A percentile compares a stretch with the other conserved stretches of the same genome.
Evolutionary conservation across 1,140 invertebrate genomes (phyloP).

Genomic region (Papilio aristodemus): DNA sequence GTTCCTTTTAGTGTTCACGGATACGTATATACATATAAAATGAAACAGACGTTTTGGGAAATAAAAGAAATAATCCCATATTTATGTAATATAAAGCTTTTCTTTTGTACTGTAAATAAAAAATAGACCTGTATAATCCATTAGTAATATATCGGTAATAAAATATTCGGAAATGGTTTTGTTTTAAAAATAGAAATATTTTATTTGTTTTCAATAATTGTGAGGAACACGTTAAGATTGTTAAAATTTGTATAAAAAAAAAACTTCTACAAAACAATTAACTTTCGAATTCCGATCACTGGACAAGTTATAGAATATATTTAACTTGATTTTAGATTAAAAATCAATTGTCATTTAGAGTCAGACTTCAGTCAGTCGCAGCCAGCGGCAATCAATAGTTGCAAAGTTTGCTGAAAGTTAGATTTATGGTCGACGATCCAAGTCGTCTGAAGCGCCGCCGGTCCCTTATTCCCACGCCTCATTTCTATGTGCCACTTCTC

Average conservation of each 20-base stretch:
- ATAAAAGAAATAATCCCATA: background rate
- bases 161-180: no score
- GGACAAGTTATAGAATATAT: conserved; percentile 17
- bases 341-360: conserved; percentile 27
- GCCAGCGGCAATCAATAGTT: conserved; percentile 16
- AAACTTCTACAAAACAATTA: no score
- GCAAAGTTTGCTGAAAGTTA: conserved; percentile 21
- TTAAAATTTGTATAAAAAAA: no score
- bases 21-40: background rate
- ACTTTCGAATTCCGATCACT: background rate
- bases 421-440: conserved; percentile 16
- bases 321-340: conserved; percentile 25
- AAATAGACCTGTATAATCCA: no score
- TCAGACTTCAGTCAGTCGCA: conserved; percentile 7
- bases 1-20: conserved; percentile 9
- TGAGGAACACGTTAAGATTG: no score
- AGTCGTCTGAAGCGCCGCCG: background rate
- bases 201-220: no score
- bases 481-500: conserved; percentile 14
- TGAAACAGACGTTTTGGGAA: background rate
- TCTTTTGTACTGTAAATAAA: no score
- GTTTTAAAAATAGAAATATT: no score
- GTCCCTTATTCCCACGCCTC: conserved; percentile 11
- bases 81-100: no score
- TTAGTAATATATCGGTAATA: no score